phyloP scores from a whole-genome alignment of 2,113 vertebrate species.

The Microtus ochrogaster region DNA sequence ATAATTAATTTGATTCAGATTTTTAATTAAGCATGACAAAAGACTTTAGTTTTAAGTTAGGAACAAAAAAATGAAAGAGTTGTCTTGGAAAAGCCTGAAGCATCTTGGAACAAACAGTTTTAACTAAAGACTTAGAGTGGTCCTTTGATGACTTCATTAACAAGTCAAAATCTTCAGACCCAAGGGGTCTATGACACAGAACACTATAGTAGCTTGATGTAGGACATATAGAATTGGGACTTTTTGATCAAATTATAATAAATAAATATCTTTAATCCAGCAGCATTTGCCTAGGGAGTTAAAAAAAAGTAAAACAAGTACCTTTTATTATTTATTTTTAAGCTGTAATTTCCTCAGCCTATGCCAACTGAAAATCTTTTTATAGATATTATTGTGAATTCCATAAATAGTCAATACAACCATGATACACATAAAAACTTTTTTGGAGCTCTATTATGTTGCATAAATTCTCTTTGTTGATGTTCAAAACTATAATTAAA shows the following conservation, averaged over 20 bases:
- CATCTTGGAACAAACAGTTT: slow-evolving; percentile 88
- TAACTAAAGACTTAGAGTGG: slow-evolving; percentile 84
- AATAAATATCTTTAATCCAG: slow-evolving; percentile 89
- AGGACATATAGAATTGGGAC: slow-evolving; percentile 85
- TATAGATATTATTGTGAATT: slow-evolving; percentile 71
- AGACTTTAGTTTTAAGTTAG: slow-evolving; percentile 83
- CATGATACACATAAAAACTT: slow-evolving; percentile 54
- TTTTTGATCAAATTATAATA: slow-evolving; percentile 89
- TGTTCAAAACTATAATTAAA: slow-evolving; percentile 75
- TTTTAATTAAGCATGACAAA: slow-evolving; percentile 85
- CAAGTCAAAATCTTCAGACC: slow-evolving; percentile 85
- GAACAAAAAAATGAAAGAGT: slow-evolving; percentile 66
- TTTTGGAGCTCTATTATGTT: slow-evolving; percentile 45
- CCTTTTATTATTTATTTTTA: slow-evolving; percentile 85
- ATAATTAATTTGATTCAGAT: slow-evolving; percentile 82
- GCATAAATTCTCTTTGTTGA: slow-evolving; percentile 58
- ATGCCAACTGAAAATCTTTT: slow-evolving; percentile 73
- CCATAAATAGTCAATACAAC: slow-evolving; percentile 57
- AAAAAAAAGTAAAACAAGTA: slow-evolving; percentile 72
- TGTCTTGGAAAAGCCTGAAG: slow-evolving; percentile 82
- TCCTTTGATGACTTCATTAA: slow-evolving; percentile 87
- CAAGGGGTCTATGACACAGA: slow-evolving; percentile 86
- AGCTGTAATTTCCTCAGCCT: slow-evolving; percentile 73
- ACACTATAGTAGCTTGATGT: slow-evolving; percentile 87
- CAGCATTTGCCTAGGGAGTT: slow-evolving; percentile 81